Conservation (phyloP, 2,888 invertebrate genomes). For the Endomychus coccineus region DNA sequence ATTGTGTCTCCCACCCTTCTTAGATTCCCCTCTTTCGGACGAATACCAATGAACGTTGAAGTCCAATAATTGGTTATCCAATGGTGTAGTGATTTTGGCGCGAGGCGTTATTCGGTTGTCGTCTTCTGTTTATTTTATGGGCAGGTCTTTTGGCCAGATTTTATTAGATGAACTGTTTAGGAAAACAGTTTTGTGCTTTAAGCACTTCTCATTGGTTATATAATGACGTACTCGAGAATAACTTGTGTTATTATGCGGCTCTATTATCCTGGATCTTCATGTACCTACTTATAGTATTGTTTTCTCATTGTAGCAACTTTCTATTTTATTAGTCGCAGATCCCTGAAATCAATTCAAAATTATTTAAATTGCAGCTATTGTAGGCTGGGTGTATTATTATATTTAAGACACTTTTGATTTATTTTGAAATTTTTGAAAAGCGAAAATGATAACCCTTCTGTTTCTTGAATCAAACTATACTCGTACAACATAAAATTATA, state of each 20-base stretch:
- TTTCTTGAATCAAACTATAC: too few species aligned
- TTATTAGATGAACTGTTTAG: constrained; percentile 44
- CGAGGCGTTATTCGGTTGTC: constrained; percentile 36
- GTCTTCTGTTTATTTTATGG: constrained; percentile 42
- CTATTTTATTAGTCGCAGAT: constrained; percentile 14
- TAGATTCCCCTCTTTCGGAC: constrained; percentile 25
- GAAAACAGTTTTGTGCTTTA: constrained; percentile 41
- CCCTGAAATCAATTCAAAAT: too few species aligned
- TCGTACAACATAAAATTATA: too few species aligned
- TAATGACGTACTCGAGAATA: constrained; percentile 30
- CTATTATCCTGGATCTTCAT: constrained; percentile 15
- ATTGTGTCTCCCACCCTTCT: constrained; percentile 36
- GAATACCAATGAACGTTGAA: constrained; percentile 31
- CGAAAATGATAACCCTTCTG: too few species aligned
- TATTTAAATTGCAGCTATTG: too few species aligned
- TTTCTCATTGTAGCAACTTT: constrained; percentile 10
- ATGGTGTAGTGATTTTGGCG: constrained; percentile 26
- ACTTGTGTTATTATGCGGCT: constrained; percentile 30
- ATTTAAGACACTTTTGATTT: too few species aligned
- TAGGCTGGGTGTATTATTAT: too few species aligned
- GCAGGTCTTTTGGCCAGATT: constrained; percentile 41
- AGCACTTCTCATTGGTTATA: constrained; percentile 38
- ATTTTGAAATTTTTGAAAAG: too few species aligned
- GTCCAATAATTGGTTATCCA: constrained; percentile 36
- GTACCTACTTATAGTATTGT: constrained; percentile 6